A percentile compares a stretch with the other conserved stretches of the same genome.
Evolutionary conservation across 2,113 vertebrate genomes (phyloP).

Genomic region (Syrrhaptes paradoxus): DNA sequence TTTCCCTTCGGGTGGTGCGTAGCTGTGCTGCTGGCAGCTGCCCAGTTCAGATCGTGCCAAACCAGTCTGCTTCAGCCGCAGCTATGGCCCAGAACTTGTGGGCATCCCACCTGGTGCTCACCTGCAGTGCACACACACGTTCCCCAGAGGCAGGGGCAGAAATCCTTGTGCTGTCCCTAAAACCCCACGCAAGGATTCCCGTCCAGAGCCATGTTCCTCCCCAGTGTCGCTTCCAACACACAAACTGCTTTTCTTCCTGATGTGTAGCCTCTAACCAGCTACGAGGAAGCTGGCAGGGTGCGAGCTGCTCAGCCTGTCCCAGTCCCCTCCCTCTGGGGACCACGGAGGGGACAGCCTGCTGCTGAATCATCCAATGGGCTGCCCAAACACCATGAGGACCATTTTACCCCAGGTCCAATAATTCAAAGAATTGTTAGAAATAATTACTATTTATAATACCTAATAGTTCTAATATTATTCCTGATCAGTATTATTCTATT

Average conservation of each 20-base stretch:
- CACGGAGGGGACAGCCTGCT: background rate
- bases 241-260: background rate
- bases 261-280: background rate
- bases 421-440: background rate
- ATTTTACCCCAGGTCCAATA: background rate
- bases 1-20: background rate
- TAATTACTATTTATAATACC: background rate
- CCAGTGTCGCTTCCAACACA: no score
- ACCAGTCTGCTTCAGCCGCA: background rate
- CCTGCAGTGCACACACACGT: background rate
- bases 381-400: background rate
- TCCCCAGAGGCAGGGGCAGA: background rate
- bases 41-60: background rate
- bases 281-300: background rate
- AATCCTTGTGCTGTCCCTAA: background rate
- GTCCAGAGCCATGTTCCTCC: background rate
- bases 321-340: background rate
- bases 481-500: background rate
- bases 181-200: background rate
- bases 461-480: background rate
- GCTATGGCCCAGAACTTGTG: accelerated
- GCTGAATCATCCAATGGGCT: background rate
- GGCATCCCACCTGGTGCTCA: background rate
- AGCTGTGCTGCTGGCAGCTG: background rate
- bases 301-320: background rate